Evolutionary conservation across 2,888 invertebrate genomes (phyloP).

Genomic region (Melinopterus prodromus): DNA sequence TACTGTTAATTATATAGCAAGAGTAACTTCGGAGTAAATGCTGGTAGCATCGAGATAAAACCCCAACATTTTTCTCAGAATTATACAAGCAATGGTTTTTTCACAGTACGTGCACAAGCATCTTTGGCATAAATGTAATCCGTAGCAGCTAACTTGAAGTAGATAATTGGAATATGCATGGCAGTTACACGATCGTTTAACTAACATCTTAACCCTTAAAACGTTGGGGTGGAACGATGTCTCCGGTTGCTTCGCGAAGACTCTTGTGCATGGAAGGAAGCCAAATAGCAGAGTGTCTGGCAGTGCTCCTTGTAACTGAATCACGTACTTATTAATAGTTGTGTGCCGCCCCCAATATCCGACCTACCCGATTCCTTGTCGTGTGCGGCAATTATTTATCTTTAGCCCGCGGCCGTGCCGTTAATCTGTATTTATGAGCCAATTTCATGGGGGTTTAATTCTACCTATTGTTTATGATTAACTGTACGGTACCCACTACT

Average conservation of each 20-base stretch:
- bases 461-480: constrained; percentile 26
- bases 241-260: constrained; percentile 7
- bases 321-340: constrained; percentile 27
- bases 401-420: constrained; percentile 17
- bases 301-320: constrained; percentile 19
- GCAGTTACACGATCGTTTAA: neutral
- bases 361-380: constrained; percentile 19
- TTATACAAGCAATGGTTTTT: no score
- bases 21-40: no score
- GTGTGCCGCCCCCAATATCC: constrained; percentile 15
- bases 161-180: neutral
- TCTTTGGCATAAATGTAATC: neutral
- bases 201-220: neutral
- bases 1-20: no score
- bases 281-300: constrained; percentile 15
- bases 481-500: neutral
- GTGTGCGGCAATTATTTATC: constrained; percentile 20
- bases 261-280: constrained; percentile 11
- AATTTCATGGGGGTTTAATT: constrained; percentile 23
- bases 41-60: no score
- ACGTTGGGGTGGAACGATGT: neutral
- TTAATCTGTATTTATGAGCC: constrained; percentile 27
- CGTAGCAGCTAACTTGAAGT: constrained; percentile 4
- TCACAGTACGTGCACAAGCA: neutral
- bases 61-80: no score